A percentile compares a stretch with the other conserved stretches of the same genome.
phyloP scores from a whole-genome alignment of 2,888 invertebrate genomes.

The Trachelus tabidus region DNA sequence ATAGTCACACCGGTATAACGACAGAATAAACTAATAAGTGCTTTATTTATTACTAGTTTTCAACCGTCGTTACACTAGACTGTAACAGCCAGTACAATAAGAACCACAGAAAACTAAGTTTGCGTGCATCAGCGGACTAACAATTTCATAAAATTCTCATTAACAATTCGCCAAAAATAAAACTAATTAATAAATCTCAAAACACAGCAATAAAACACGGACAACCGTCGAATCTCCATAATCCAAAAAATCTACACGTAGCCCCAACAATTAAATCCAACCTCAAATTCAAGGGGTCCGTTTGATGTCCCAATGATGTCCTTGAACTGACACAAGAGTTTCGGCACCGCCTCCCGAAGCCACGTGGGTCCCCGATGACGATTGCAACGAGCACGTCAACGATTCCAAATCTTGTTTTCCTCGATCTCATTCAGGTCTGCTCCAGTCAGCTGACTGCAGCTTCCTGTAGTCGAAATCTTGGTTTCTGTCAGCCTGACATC shows the following conservation, averaged over 20 bases:
- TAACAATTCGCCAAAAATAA: not conserved
- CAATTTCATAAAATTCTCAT: not conserved
- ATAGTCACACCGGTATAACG: not conserved
- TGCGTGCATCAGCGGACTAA: not conserved
- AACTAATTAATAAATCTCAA: not conserved
- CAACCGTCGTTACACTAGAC: not conserved
- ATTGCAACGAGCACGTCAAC: not conserved
- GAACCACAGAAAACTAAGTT: not conserved
- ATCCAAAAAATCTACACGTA: not conserved
- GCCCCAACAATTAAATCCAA: not conserved
- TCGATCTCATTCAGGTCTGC: not conserved
- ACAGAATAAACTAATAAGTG: not conserved
- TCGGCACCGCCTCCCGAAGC: not conserved
- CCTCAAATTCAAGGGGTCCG: not conserved
- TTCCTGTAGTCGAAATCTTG: not conserved
- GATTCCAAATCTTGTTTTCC: not conserved
- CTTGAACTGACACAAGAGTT: not conserved
- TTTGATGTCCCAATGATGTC: not conserved
- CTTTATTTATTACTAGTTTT: not conserved
- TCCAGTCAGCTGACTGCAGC: constrained; percentile 22
- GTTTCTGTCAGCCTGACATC: not conserved
- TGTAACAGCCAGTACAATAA: not conserved
- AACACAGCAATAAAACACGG: not conserved
- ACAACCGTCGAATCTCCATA: not conserved
- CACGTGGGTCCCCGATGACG: not conserved